phyloP scores from a whole-genome alignment of 2,888 invertebrate genomes.

The Macrosoma leucophasiata region DNA sequence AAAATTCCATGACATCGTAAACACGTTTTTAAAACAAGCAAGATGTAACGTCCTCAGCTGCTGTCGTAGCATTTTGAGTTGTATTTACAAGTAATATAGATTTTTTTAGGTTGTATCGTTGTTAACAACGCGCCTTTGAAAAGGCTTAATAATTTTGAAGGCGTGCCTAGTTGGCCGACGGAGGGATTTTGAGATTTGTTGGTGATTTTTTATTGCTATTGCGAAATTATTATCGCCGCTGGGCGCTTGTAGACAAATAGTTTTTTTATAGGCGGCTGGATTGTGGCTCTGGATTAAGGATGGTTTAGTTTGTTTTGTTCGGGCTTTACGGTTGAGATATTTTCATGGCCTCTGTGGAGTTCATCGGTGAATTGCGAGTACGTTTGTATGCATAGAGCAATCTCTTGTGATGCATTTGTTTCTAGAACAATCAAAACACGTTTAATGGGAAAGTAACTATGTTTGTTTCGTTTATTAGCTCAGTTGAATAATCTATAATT shows the following conservation, averaged over 20 bases:
- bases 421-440: constrained; percentile 38
- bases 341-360: too few species aligned
- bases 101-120: constrained; percentile 22
- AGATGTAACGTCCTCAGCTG: constrained; percentile 29
- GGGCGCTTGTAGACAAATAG: constrained; percentile 47
- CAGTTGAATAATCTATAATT: too few species aligned
- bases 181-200: constrained; percentile 65
- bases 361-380: constrained; percentile 7
- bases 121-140: constrained; percentile 33
- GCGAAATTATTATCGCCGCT: constrained; percentile 56
- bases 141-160: constrained; percentile 69
- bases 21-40: constrained; percentile 46
- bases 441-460: too few species aligned
- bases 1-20: constrained; percentile 65
- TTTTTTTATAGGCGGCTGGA: constrained; percentile 31
- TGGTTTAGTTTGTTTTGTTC: constrained; percentile 4
- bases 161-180: constrained; percentile 68
- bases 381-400: constrained; percentile 12
- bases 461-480: too few species aligned
- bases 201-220: constrained; percentile 63
- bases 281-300: constrained; percentile 9
- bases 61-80: constrained; percentile 22
- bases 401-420: constrained; percentile 20
- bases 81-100: constrained; percentile 21
- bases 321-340: too few species aligned